A percentile compares a stretch with the other conserved stretches of the same genome.
phyloP scores from a whole-genome alignment of 2,888 invertebrate species.

The Dorcus parallelipipedus region DNA sequence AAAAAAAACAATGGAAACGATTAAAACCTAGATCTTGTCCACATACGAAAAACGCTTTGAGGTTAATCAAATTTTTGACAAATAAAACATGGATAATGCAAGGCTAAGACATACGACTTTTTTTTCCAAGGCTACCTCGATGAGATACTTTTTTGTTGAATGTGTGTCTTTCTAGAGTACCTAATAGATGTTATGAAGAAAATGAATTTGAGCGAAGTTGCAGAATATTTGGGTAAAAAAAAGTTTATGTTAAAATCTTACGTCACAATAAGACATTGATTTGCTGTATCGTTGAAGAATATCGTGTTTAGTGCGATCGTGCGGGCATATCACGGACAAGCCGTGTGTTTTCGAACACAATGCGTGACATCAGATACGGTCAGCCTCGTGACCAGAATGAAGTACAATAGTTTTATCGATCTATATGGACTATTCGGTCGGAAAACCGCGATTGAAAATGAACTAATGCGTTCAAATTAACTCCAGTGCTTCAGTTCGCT shows the following conservation, averaged over 20 bases:
- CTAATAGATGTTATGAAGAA: too few relatives aligned
- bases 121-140: too few relatives aligned
- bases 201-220: too few relatives aligned
- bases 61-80: too few relatives aligned
- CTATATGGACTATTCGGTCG: slow-evolving; percentile 36
- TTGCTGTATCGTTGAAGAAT: slow-evolving; percentile 9
- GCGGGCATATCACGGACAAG: slow-evolving; percentile 42
- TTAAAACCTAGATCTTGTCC: too few relatives aligned
- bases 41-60: too few relatives aligned
- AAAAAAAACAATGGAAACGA: too few relatives aligned
- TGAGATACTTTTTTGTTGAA: too few relatives aligned
- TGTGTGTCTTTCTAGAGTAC: too few relatives aligned
- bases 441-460: slow-evolving; percentile 43
- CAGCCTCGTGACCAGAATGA: slow-evolving; percentile 45
- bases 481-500: slow-evolving; percentile 34
- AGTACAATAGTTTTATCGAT: slow-evolving; percentile 39
- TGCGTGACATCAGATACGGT: slow-evolving; percentile 43
- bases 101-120: too few relatives aligned
- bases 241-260: neutral
- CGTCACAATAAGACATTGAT: slow-evolving; percentile 1
- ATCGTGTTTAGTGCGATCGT: slow-evolving; percentile 17
- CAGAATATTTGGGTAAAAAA: too few relatives aligned
- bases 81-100: too few relatives aligned
- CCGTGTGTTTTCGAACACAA: slow-evolving; percentile 45
- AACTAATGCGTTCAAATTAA: slow-evolving; percentile 42